Evolutionary conservation across 2,797 vertebrate genomes (phyloP).

Genomic region (Pangasius larnaudii): DNA sequence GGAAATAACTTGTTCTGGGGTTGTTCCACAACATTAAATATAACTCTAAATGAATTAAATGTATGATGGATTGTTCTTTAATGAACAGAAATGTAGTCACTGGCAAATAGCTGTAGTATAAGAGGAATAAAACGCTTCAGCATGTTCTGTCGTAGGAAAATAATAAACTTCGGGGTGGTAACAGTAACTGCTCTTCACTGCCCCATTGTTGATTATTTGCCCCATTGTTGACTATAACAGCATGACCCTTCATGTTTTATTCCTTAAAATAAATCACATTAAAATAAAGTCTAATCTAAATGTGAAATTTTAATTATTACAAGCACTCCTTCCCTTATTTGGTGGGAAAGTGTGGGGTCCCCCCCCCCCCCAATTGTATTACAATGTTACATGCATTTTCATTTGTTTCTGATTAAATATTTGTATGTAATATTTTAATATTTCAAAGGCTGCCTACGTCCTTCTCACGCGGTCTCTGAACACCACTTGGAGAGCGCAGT

Average conservation of each 20-base stretch:
- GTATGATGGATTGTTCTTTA: neutral
- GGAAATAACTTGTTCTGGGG: neutral
- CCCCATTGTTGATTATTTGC: neutral
- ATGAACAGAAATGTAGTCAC: neutral
- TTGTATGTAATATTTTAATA: neutral
- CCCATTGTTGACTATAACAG: too few relatives aligned
- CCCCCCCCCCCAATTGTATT: neutral
- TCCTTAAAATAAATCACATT: neutral
- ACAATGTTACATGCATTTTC: too few relatives aligned
- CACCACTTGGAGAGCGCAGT: neutral
- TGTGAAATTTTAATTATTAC: neutral
- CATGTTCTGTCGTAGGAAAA: neutral
- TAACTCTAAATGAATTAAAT: neutral
- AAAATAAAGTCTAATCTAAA: neutral
- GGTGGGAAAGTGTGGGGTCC: neutral
- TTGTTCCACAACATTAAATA: neutral
- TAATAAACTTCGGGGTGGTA: too few relatives aligned
- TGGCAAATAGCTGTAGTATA: neutral
- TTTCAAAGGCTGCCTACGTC: neutral
- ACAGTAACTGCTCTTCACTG: neutral
- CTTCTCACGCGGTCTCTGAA: neutral
- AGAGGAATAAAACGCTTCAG: neutral
- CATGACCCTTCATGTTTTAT: neutral
- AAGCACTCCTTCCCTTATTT: neutral
- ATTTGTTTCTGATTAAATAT: neutral